Percentiles rank a stretch among this genome's conserved stretches.
These are phyloP conservation scores for Paraplagusia blochii DNA, from an alignment of 2,113 vertebrate genomes.

Conservation along the genomic window DNA sequence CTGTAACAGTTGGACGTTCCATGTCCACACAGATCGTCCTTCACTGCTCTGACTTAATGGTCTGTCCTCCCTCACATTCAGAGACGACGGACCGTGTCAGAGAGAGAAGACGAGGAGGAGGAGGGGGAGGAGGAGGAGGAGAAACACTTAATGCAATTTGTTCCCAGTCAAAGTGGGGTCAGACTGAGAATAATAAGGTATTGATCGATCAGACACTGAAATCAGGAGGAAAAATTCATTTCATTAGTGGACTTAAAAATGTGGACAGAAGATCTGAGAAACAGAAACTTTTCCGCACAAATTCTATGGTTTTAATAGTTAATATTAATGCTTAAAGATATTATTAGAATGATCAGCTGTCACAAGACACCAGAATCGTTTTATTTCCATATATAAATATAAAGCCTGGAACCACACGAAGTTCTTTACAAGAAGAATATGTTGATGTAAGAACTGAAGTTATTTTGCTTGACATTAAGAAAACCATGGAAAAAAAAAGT, in stretches of 20 bases:
- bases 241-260: conserved; percentile 10
- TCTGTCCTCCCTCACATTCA: background rate
- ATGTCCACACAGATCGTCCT: background rate
- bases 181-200: background rate
- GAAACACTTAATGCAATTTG: background rate
- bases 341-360: too few relatives aligned
- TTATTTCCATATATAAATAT: too few relatives aligned
- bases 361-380: too few relatives aligned
- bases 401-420: too few relatives aligned
- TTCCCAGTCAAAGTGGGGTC: background rate
- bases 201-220: background rate
- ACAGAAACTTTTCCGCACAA: conserved; percentile 2
- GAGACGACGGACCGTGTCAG: background rate
- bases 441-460: too few relatives aligned
- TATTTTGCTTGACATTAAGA: too few relatives aligned
- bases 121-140: background rate
- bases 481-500: too few relatives aligned
- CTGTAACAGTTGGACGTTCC: too few relatives aligned
- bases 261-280: conserved; percentile 18
- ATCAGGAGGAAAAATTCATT: background rate
- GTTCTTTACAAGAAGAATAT: too few relatives aligned
- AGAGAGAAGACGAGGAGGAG: background rate
- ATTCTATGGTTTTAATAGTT: too few relatives aligned
- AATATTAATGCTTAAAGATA: too few relatives aligned
- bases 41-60: background rate